These are phyloP conservation scores for Cryptops parisi DNA, from an alignment of 2,888 invertebrate species.

Conservation along the genomic window DNA sequence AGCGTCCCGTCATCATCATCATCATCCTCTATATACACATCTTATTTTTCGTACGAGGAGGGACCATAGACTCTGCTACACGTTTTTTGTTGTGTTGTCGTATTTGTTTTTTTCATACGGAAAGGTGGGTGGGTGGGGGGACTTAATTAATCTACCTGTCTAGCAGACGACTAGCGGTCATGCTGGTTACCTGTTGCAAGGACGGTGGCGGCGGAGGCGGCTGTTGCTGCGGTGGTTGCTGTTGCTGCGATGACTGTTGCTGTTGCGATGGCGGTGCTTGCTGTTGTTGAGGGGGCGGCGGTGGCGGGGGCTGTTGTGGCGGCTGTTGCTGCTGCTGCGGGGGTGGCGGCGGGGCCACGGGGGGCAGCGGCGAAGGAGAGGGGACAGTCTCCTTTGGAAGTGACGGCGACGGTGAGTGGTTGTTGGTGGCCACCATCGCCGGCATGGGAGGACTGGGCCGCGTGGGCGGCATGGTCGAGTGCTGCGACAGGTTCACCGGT, in stretches of 20 bases:
- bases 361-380: constrained; percentile 22
- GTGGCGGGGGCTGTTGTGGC: constrained; percentile 11
- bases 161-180: background rate
- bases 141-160: background rate
- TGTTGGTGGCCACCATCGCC: constrained; percentile 30
- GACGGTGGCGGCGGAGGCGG: constrained; percentile 11
- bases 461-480: constrained; percentile 25
- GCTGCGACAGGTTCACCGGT: constrained; percentile 14
- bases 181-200: constrained; percentile 17
- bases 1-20: too few species aligned
- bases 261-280: constrained; percentile 9
- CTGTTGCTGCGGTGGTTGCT: constrained; percentile 22
- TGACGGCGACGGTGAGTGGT: constrained; percentile 18
- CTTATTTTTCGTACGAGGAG: too few species aligned
- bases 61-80: too few species aligned
- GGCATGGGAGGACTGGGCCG: constrained; percentile 41
- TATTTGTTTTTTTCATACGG: background rate
- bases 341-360: constrained; percentile 22
- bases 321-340: constrained; percentile 22
- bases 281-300: constrained; percentile 12
- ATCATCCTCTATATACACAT: too few species aligned
- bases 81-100: too few species aligned
- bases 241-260: constrained; percentile 20
- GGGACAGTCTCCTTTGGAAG: constrained; percentile 31
- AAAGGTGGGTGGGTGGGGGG: background rate